phyloP scores from a whole-genome alignment of 2,113 vertebrate species.

The Lucifuga dentata region DNA sequence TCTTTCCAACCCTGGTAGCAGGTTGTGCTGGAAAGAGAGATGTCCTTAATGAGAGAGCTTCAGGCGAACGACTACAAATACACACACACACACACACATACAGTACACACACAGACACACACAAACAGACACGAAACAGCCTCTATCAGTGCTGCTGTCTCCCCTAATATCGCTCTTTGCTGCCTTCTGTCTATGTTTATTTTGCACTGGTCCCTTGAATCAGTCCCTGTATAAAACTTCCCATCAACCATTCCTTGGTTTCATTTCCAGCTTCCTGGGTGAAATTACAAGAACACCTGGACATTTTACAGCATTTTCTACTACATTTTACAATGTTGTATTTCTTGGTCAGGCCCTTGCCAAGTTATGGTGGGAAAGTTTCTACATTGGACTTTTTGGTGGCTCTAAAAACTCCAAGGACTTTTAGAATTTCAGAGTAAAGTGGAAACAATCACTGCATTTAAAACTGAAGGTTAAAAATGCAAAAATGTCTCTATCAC shows the following conservation, averaged over 20 bases:
- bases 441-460: not conserved
- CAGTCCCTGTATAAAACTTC: constrained; percentile 44
- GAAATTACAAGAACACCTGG: constrained; percentile 59
- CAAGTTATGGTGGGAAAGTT: constrained; percentile 13
- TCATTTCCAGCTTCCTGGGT: constrained; percentile 26
- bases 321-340: constrained; percentile 38
- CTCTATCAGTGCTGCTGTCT: constrained; percentile 52
- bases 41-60: constrained; percentile 50
- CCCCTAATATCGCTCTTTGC: constrained; percentile 50
- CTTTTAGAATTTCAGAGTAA: no score
- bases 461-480: constrained; percentile 5
- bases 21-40: constrained; percentile 27
- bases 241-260: constrained; percentile 24
- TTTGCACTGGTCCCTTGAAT: constrained; percentile 38
- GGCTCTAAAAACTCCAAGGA: constrained; percentile 6
- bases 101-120: no score
- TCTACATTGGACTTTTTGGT: constrained; percentile 12
- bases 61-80: constrained; percentile 30
- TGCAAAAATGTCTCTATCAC: constrained; percentile 7
- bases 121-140: constrained; percentile 49
- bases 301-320: constrained; percentile 42
- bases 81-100: constrained; percentile 21
- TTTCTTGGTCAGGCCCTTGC: constrained; percentile 37
- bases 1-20: constrained; percentile 13
- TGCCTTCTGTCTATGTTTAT: constrained; percentile 67